phyloP scores from a whole-genome alignment of 2,888 invertebrate genomes.

The Apocheima hispidaria region DNA sequence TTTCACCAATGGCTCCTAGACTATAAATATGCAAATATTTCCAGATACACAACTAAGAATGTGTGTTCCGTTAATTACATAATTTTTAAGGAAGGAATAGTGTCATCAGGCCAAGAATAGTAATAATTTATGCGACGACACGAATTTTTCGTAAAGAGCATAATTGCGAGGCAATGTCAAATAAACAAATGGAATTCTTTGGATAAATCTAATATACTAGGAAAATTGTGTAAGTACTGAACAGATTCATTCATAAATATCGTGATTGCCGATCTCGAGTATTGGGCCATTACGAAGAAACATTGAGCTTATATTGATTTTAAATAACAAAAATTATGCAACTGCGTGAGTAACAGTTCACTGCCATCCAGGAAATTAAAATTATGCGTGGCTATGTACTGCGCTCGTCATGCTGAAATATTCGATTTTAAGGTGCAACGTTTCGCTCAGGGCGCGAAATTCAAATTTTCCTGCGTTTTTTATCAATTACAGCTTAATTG shows the following conservation, averaged over 20 bases:
- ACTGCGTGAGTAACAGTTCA: too few relatives aligned
- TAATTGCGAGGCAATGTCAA: conserved; percentile 32
- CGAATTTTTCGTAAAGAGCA: conserved; percentile 45
- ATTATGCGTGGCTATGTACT: too few relatives aligned
- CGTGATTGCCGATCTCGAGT: not conserved
- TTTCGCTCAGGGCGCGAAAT: too few relatives aligned
- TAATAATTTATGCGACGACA: conserved; percentile 56
- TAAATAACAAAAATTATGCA: too few relatives aligned
- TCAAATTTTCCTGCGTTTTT: too few relatives aligned
- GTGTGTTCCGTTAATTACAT: conserved; percentile 57
- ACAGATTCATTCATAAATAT: conserved; percentile 27
- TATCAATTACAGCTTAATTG: too few relatives aligned
- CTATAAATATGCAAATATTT: conserved; percentile 46
- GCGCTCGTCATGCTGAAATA: too few relatives aligned
- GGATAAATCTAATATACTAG: conserved; percentile 15
- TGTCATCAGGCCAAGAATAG: conserved; percentile 52
- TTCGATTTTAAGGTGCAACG: too few relatives aligned
- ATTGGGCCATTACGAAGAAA: too few relatives aligned
- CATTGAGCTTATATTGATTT: too few relatives aligned
- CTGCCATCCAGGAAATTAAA: too few relatives aligned
- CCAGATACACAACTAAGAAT: conserved; percentile 51
- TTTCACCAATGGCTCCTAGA: conserved; percentile 25
- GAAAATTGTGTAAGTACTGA: conserved; percentile 13
- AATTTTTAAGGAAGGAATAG: conserved; percentile 54
- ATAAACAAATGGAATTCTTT: conserved; percentile 32